Conservation (phyloP, 1,140 invertebrate genomes). For the Rhyzopertha dominica region DNA sequence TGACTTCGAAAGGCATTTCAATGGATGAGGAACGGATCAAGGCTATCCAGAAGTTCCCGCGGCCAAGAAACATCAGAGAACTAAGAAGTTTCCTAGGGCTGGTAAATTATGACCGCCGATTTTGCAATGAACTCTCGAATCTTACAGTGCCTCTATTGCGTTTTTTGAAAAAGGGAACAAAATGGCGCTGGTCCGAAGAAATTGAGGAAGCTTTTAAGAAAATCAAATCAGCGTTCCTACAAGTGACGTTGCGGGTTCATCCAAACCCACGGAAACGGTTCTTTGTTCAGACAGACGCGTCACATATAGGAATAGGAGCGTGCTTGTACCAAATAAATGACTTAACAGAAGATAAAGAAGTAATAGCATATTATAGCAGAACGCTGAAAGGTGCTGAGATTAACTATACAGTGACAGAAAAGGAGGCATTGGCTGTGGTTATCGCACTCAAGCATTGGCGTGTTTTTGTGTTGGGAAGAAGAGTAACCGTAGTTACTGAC, state of each 20-base stretch:
- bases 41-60: slow-evolving; percentile 1
- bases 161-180: slow-evolving; percentile 10
- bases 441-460: slow-evolving; percentile 6
- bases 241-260: background rate
- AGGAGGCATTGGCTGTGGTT: slow-evolving; percentile 4
- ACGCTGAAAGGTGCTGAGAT: background rate
- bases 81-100: slow-evolving; percentile 7
- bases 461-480: slow-evolving; percentile 2
- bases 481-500: slow-evolving; percentile 4
- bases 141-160: slow-evolving; percentile 3
- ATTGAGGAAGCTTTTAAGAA: slow-evolving; percentile 1
- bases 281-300: slow-evolving; percentile 1
- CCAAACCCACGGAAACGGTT: background rate
- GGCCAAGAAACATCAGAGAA: slow-evolving; percentile 5
- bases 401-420: slow-evolving; percentile 6
- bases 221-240: slow-evolving; percentile 5
- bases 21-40: slow-evolving; percentile 1
- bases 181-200: background rate
- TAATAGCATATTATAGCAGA: slow-evolving; percentile 1
- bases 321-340: background rate
- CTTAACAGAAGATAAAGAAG: background rate
- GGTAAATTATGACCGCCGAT: slow-evolving; percentile 9
- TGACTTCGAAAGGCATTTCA: background rate
- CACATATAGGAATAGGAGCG: background rate
- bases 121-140: slow-evolving; percentile 5